phyloP scores from a whole-genome alignment of 2,888 invertebrate genomes.

The Podabrus alpinus region DNA sequence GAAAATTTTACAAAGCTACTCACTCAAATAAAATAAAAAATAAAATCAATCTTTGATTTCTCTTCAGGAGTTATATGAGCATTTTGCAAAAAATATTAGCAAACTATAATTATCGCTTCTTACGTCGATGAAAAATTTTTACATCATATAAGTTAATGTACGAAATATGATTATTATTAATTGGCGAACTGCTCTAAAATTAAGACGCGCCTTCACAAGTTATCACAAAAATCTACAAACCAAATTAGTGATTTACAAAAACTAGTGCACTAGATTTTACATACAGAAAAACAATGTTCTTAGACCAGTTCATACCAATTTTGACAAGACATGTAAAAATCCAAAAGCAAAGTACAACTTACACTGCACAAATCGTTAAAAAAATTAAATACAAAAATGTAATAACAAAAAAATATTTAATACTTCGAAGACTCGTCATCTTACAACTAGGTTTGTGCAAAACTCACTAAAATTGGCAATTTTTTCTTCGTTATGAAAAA shows the following conservation, averaged over 20 bases:
- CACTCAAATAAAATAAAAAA: slow-evolving; percentile 45
- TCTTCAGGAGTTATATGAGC: slow-evolving; percentile 48
- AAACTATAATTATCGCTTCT: slow-evolving; percentile 35
- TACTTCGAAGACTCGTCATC: slow-evolving; percentile 38
- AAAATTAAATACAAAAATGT: slow-evolving; percentile 25
- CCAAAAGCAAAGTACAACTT: slow-evolving; percentile 15
- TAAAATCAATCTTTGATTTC: slow-evolving; percentile 39
- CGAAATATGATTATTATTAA: slow-evolving; percentile 37
- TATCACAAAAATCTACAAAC: slow-evolving; percentile 46
- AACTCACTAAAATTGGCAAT: slow-evolving; percentile 36
- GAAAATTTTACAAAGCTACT: slow-evolving; percentile 73
- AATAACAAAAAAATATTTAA: slow-evolving; percentile 39
- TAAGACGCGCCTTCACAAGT: slow-evolving; percentile 22
- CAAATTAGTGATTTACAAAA: slow-evolving; percentile 36
- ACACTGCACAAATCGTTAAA: slow-evolving; percentile 25
- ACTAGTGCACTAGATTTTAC: slow-evolving; percentile 43
- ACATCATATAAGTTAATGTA: slow-evolving; percentile 28
- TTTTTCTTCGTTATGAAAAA: slow-evolving; percentile 32
- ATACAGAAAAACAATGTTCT: slow-evolving; percentile 33
- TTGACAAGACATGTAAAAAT: slow-evolving; percentile 22
- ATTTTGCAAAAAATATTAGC: slow-evolving; percentile 51
- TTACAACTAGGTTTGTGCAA: slow-evolving; percentile 42
- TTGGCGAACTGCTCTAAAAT: slow-evolving; percentile 43
- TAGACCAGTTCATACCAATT: slow-evolving; percentile 47
- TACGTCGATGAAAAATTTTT: slow-evolving; percentile 26